Percentiles rank a stretch among this genome's conserved stretches.
Evolutionary conservation across 1,140 invertebrate genomes (phyloP).

Genomic region (Hylaeus volcanicus): DNA sequence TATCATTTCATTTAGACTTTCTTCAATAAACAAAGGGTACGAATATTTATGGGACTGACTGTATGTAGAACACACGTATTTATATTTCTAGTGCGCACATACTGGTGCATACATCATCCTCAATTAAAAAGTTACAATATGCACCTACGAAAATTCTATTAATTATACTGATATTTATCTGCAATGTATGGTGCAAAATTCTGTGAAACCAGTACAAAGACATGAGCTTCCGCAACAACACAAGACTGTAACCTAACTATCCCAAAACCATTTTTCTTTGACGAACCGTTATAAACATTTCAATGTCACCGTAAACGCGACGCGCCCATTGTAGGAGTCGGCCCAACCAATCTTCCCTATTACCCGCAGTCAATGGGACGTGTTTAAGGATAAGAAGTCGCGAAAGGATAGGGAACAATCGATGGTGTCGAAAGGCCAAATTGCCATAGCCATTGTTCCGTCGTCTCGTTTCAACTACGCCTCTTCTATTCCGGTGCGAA

Average conservation of each 20-base stretch:
- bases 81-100: too few species aligned
- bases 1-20: too few species aligned
- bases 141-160: too few species aligned
- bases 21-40: too few species aligned
- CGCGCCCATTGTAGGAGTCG: background rate
- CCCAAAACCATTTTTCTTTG: background rate
- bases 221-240: too few species aligned
- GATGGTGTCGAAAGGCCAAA: slow-evolving; percentile 55
- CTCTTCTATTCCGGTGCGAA: slow-evolving; percentile 6
- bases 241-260: background rate
- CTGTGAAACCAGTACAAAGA: too few species aligned
- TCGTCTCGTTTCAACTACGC: slow-evolving; percentile 13
- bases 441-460: slow-evolving; percentile 45
- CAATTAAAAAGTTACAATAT: too few species aligned
- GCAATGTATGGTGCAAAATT: too few species aligned
- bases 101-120: too few species aligned
- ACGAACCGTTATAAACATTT: slow-evolving; percentile 7
- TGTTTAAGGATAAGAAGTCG: slow-evolving; percentile 4
- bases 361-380: slow-evolving; percentile 18
- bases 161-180: too few species aligned
- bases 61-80: too few species aligned
- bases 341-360: slow-evolving; percentile 14
- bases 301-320: slow-evolving; percentile 21
- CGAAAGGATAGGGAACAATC: slow-evolving; percentile 54
- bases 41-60: too few species aligned